Evolutionary conservation across 2,113 vertebrate species (phyloP).

Genomic region (Trogon melanurus): DNA sequence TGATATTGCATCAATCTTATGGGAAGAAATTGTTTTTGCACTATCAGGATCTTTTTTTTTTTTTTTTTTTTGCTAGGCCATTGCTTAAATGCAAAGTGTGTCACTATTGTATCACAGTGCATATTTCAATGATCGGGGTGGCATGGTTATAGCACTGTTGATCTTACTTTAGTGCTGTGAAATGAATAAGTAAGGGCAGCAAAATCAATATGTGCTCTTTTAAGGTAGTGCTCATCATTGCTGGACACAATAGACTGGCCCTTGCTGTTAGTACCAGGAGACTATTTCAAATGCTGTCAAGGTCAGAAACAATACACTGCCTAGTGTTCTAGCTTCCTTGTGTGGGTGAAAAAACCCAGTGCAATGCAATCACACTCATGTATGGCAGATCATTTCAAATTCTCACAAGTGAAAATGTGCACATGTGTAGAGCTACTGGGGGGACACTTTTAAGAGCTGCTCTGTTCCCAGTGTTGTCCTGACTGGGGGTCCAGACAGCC

Average conservation of each 20-base stretch:
- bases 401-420: neutral
- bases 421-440: fast-evolving
- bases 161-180: conserved; percentile 4
- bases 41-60: neutral
- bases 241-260: conserved; percentile 19
- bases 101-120: neutral
- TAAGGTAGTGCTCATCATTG: conserved; percentile 39
- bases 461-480: fast-evolving
- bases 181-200: conserved; percentile 45
- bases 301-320: neutral
- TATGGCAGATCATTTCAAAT: neutral
- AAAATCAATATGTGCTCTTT: conserved; percentile 22
- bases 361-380: fast-evolving
- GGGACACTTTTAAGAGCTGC: neutral
- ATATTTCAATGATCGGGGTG: neutral
- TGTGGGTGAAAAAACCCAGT: neutral
- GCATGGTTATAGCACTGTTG: neutral
- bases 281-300: conserved; percentile 3
- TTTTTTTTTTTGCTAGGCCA: neutral
- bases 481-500: too few species aligned
- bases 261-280: neutral
- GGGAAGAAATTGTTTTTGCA: neutral
- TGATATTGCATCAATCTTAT: neutral
- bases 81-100: neutral
- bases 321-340: neutral